Percentiles rank a stretch among this genome's conserved stretches.
Conservation (phyloP, 2,888 invertebrate genomes). For the Chrysodeixis includens region DNA sequence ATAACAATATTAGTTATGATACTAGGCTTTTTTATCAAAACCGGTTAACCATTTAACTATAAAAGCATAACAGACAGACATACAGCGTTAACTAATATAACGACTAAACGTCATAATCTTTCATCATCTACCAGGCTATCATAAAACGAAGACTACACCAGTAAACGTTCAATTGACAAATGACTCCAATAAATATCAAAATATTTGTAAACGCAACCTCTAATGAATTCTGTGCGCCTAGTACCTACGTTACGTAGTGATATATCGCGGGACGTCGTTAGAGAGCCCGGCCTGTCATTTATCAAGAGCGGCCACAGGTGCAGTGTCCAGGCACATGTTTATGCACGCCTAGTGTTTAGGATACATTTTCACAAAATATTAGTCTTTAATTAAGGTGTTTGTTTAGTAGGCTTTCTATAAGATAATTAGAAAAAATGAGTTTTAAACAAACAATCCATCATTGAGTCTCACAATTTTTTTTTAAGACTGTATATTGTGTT, state of each 20-base stretch:
- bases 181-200: not conserved
- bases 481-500: too few species aligned
- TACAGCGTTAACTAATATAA: too few species aligned
- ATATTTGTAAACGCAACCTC: constrained; percentile 4
- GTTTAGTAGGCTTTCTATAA: too few species aligned
- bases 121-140: constrained; percentile 7
- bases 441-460: too few species aligned
- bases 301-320: constrained; percentile 49
- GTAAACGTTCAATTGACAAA: not conserved
- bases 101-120: too few species aligned
- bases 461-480: too few species aligned
- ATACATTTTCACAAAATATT: not conserved
- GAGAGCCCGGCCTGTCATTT: constrained; percentile 35
- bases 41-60: too few species aligned
- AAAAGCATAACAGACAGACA: too few species aligned
- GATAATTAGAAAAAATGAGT: too few species aligned
- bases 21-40: too few species aligned
- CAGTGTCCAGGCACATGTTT: not conserved
- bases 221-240: constrained; percentile 20
- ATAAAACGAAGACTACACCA: not conserved
- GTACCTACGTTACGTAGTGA: constrained; percentile 25
- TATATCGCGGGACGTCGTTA: constrained; percentile 51
- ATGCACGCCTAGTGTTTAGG: not conserved
- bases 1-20: too few species aligned
- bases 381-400: too few species aligned